A percentile compares a stretch with the other conserved stretches of the same genome.
phyloP scores from a whole-genome alignment of 2,888 invertebrate species.

The Luffia ferchaultella region DNA sequence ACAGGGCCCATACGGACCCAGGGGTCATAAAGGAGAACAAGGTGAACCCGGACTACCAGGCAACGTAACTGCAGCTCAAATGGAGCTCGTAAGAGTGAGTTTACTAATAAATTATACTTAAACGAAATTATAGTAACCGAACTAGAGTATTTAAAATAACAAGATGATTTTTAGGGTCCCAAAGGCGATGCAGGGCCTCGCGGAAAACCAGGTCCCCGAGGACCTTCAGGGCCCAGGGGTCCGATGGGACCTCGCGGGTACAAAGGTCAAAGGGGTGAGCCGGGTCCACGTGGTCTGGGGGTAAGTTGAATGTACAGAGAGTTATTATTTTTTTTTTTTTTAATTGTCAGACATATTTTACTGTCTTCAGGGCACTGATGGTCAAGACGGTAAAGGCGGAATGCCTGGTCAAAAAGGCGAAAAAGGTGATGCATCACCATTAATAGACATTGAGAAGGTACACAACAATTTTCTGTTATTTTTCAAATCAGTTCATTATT shows the following conservation, averaged over 20 bases:
- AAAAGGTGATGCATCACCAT: constrained; percentile 32
- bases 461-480: constrained; percentile 4
- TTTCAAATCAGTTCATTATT: not conserved
- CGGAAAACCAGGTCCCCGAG: constrained; percentile 65
- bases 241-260: constrained; percentile 57
- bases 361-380: constrained; percentile 41
- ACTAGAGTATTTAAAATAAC: no score
- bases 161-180: constrained; percentile 14
- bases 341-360: not conserved
- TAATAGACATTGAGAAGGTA: constrained; percentile 30
- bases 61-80: constrained; percentile 15
- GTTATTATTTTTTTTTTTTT: not conserved
- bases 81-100: constrained; percentile 20
- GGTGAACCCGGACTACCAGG: constrained; percentile 70
- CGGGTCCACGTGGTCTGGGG: constrained; percentile 50
- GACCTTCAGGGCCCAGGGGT: constrained; percentile 27
- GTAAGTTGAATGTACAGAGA: constrained; percentile 9
- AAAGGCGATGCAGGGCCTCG: constrained; percentile 46
- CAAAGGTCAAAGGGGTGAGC: constrained; percentile 47
- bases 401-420: constrained; percentile 31
- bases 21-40: constrained; percentile 71
- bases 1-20: constrained; percentile 26
- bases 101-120: not conserved
- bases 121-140: no score
- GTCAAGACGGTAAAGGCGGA: constrained; percentile 27